A percentile compares a stretch with the other conserved stretches of the same genome.
phyloP scores from a whole-genome alignment of 92 coral and sea anemone genomes.

The Ricordea florida region DNA sequence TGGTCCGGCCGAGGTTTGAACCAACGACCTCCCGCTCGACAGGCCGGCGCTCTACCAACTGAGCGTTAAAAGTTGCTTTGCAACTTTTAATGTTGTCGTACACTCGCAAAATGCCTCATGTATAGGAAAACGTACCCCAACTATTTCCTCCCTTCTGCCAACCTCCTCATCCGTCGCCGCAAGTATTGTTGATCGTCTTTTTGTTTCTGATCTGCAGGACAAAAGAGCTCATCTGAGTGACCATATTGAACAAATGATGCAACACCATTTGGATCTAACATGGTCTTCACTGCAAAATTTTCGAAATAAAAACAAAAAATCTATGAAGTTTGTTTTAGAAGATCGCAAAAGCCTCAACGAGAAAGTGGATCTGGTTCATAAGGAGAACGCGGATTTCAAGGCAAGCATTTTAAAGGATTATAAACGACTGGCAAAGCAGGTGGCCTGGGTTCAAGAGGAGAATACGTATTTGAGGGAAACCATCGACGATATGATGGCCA shows the following conservation, averaged over 20 bases:
- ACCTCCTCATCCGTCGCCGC: background rate
- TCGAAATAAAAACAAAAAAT: too few species aligned
- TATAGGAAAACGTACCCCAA: background rate
- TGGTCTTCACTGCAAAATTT: background rate
- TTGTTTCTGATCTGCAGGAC: background rate
- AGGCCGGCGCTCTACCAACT: background rate
- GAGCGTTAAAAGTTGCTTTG: background rate
- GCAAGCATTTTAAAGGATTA: too few species aligned
- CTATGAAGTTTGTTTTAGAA: too few species aligned
- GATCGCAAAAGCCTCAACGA: too few species aligned
- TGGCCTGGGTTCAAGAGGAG: too few species aligned
- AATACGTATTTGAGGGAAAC: too few species aligned
- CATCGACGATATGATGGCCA: too few species aligned
- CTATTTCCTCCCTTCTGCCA: background rate
- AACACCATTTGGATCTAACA: background rate
- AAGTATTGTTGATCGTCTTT: background rate
- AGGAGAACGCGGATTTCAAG: too few species aligned
- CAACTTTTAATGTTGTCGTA: background rate
- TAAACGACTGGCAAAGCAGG: too few species aligned
- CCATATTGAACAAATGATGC: background rate
- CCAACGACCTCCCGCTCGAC: too few species aligned
- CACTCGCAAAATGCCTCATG: background rate
- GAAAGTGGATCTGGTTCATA: too few species aligned
- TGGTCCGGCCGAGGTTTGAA: too few species aligned
- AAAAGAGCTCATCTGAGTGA: conserved; percentile 1